Base-by-base conservation (phyloP, 2,113 vertebrate genomes). In the Prunella himalayana region DNA sequence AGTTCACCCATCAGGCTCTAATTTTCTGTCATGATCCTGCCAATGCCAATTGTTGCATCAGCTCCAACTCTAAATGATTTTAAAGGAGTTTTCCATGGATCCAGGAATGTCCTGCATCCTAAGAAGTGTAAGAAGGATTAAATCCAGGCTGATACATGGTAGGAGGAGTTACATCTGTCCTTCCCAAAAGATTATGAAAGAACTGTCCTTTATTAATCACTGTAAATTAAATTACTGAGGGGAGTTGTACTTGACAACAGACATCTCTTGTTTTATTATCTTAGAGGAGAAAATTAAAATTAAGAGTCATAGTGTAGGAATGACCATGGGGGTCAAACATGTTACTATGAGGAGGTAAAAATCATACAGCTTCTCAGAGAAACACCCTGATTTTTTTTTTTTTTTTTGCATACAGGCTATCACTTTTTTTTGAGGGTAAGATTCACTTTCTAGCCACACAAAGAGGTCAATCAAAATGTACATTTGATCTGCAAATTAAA, bases 401-500 rank as follows among this genome's bases (percentile, higher is more conserved):
- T 49, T 50, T 44, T 53, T 44, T 53, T 50, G 7, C 56, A 47
- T 4, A 11, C 19, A 57, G 24, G 22, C 25, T 19, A 7, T 27
- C 18, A 35, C 12, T 16, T 49, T 35, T 35, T 51, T 72, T 3
- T 5, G 21, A 79, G 20, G 41, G 39, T 37, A 11, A 54, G 24
- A 37, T 35, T 92, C 82, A 57, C 45, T 93, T 82, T 82, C 57
- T 18, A 56, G 54, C 75, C 3, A 3, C 63, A 49, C 39, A 86
- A 92, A 80, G 42, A 25, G 71, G 13, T 82, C 75, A 3, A 77
- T 92, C 45, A 56, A 76, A 92, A 79, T 5, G n/a, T 17, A 13
- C 41, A 1, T 82, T 88, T 11, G 9, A 78, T 81, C 86, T 61
- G 56, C 75, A 92, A 85, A 93, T 95, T 44, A 61, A 82, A 96